These are phyloP conservation scores for Bicyclus anynana DNA, from an alignment of 1,140 invertebrate genomes.

Conservation along the genomic window DNA sequence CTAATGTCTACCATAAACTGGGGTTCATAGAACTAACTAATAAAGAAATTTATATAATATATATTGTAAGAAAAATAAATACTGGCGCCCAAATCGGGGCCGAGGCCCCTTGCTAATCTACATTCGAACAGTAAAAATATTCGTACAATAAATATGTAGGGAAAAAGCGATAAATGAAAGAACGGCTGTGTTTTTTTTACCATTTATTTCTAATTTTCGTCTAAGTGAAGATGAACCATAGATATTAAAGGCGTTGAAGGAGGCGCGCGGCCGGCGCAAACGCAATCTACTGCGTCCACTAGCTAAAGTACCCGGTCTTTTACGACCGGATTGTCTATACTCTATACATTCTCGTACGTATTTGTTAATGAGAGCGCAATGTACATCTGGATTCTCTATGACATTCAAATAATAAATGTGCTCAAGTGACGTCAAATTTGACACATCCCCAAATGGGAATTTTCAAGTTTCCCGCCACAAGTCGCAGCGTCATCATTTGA, in stretches of 20 bases:
- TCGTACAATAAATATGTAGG: conserved; percentile 38
- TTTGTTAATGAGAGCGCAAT: conserved; percentile 4
- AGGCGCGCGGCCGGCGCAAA: conserved; percentile 60
- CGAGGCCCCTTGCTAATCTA: conserved; percentile 47
- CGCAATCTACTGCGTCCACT: conserved; percentile 48
- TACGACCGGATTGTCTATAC: conserved; percentile 22
- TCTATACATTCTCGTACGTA: background rate
- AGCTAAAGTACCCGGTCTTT: conserved; percentile 33
- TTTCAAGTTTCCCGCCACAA: too few species aligned
- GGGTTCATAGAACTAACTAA: conserved; percentile 41
- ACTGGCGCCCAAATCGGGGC: conserved; percentile 57
- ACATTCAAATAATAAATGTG: too few species aligned
- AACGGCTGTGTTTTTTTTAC: conserved; percentile 71
- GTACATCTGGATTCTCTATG: background rate
- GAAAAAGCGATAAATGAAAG: conserved; percentile 74
- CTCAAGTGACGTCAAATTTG: too few species aligned
- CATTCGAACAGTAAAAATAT: conserved; percentile 42
- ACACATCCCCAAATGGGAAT: too few species aligned
- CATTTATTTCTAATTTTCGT: conserved; percentile 70
- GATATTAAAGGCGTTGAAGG: conserved; percentile 52
- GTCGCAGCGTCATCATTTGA: too few species aligned
- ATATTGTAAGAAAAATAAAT: too few species aligned
- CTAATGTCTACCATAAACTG: conserved; percentile 39
- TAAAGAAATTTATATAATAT: conserved; percentile 35
- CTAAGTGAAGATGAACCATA: conserved; percentile 73